Conservation (phyloP, 1,140 invertebrate species). For the Cydia fagiglandana region DNA sequence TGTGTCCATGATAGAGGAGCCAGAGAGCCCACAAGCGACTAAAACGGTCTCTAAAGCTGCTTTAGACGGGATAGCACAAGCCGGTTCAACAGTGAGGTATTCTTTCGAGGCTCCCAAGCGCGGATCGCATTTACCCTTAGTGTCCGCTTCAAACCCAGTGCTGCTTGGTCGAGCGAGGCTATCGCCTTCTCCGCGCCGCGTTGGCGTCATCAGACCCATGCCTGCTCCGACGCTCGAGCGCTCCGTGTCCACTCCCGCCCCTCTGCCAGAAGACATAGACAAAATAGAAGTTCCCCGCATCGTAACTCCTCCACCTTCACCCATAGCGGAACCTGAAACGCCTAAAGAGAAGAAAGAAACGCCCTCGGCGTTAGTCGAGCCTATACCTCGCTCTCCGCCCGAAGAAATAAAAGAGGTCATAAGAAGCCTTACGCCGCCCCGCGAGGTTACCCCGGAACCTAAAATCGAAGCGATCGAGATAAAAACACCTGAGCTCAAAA, state of each 20-base stretch:
- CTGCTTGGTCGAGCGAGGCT: conserved; percentile 61
- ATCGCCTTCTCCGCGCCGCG: conserved; percentile 58
- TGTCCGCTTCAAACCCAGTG: conserved; percentile 63
- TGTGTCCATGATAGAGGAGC: conserved; percentile 49
- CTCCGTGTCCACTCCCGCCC: conserved; percentile 47
- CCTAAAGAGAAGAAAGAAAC: conserved; percentile 17
- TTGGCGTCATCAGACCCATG: conserved; percentile 82
- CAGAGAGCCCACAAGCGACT: conserved; percentile 43
- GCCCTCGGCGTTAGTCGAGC: conserved; percentile 61
- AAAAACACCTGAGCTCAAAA: conserved; percentile 37
- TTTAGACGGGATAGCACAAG: conserved; percentile 84
- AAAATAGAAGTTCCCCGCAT: conserved; percentile 55
- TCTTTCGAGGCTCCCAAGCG: conserved; percentile 76
- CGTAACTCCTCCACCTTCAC: conserved; percentile 46
- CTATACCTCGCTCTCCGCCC: conserved; percentile 51
- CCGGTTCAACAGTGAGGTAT: conserved; percentile 82
- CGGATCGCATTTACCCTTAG: conserved; percentile 80
- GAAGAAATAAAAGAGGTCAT: conserved; percentile 34
- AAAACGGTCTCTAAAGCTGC: conserved; percentile 79
- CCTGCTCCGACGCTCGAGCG: conserved; percentile 70
- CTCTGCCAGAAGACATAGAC: conserved; percentile 45
- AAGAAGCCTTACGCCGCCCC: not conserved
- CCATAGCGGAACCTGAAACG: conserved; percentile 40
- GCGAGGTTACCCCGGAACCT: not conserved
- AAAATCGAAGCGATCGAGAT: conserved; percentile 46